Percentiles rank a stretch among this genome's conserved stretches.
phyloP scores from a whole-genome alignment of 2,113 vertebrate genomes.

The Pristiophorus japonicus region DNA sequence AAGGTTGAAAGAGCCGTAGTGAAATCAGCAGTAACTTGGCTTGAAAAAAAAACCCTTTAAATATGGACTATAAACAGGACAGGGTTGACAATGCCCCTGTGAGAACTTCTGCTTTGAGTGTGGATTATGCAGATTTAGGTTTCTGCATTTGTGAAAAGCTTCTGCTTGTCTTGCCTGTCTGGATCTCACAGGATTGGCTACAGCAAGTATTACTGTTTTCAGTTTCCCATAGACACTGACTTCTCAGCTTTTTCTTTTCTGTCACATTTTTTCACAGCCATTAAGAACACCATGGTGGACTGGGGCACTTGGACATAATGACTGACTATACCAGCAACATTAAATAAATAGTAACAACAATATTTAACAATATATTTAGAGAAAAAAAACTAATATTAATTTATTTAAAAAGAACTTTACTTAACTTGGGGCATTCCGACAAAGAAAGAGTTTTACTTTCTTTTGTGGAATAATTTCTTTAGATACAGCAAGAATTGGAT shows the following conservation, averaged over 20 bases:
- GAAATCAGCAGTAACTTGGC: conserved; percentile 8
- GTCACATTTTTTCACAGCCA: conserved; percentile 46
- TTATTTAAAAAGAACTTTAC: conserved; percentile 82
- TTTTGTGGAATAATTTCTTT: conserved; percentile 54
- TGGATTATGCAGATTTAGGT: conserved; percentile 39
- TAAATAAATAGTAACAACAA: conserved; percentile 56
- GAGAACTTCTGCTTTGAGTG: conserved; percentile 32
- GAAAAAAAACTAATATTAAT: conserved; percentile 84
- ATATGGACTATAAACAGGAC: conserved; percentile 41
- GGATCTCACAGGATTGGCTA: conserved; percentile 38
- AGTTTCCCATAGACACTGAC: conserved; percentile 45
- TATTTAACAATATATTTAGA: conserved; percentile 92
- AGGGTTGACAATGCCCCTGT: conserved; percentile 36
- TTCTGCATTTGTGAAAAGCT: conserved; percentile 42
- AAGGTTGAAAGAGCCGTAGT: neutral
- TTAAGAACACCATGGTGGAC: conserved; percentile 45
- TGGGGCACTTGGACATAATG: conserved; percentile 52
- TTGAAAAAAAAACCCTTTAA: neutral
- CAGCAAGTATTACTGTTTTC: conserved; percentile 43
- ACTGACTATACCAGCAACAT: conserved; percentile 32
- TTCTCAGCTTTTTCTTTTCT: conserved; percentile 43
- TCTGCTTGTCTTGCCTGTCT: conserved; percentile 42
- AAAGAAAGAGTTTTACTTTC: conserved; percentile 55
- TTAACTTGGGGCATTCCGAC: conserved; percentile 63
- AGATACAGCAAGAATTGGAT: conserved; percentile 56